phyloP scores from a whole-genome alignment of 1,140 invertebrate genomes.

The Trichonephila clavata region DNA sequence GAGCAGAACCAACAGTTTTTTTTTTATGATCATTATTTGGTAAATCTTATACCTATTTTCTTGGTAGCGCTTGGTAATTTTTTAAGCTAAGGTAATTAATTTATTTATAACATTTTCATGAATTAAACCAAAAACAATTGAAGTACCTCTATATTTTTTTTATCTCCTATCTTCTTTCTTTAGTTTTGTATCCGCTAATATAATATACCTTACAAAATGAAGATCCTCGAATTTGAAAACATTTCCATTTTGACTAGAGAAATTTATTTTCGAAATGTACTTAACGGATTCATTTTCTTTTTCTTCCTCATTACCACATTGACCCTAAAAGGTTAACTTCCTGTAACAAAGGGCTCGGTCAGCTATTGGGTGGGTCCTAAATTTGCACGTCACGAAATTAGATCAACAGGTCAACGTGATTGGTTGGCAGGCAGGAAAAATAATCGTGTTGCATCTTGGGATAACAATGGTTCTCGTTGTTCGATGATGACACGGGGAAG shows the following conservation, averaged over 20 bases:
- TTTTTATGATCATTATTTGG: too few species aligned
- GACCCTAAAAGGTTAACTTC: constrained; percentile 30
- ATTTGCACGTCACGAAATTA: neutral
- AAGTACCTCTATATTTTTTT: neutral
- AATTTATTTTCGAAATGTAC: neutral
- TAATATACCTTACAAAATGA: neutral
- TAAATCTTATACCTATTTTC: too few species aligned
- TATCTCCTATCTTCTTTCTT: neutral
- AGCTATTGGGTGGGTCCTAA: neutral
- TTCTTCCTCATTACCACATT: neutral
- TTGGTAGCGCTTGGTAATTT: neutral
- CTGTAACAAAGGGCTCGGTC: neutral
- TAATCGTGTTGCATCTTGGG: neutral
- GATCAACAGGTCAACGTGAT: constrained; percentile 21
- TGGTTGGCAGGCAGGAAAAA: neutral
- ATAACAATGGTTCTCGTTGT: constrained; percentile 5
- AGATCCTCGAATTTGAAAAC: neutral
- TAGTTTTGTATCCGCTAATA: neutral
- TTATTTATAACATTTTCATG: neutral
- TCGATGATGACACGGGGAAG: neutral
- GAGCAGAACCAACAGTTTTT: too few species aligned
- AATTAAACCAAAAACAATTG: too few species aligned
- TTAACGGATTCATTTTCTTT: neutral
- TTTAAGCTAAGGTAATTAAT: neutral
- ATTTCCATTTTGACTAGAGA: neutral